Evolutionary conservation across 2,797 vertebrate species (phyloP), one percentile per base, ranked within the genome.

Genomic region (Crocidura indochinensis): DNA sequence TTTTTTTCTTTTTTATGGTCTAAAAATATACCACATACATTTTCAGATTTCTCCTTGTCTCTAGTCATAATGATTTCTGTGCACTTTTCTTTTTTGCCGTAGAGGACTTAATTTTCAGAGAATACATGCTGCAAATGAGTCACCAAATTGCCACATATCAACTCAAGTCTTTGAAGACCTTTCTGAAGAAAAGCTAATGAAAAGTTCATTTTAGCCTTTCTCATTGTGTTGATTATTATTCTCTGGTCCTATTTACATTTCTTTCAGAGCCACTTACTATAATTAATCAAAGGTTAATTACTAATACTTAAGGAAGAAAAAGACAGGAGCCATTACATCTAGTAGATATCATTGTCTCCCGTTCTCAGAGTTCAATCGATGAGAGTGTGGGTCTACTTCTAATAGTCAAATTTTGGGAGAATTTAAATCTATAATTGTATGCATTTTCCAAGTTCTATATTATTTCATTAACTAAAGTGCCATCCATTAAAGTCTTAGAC

Each of bases 141-240:
- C 95, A 96, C 92, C 96, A 95, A 96, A 97, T 97, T 95, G 90
- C 76, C 96, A 93, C 83, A 96, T 87, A 94, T 96, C 88, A 95
- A 89, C 27, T 88, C 68, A 87, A 93, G 82, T 90, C 95, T 95
- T 90, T 91, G 94, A 95, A 94, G 93, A 96, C 92, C 93, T 94
- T 96, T 47, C 78, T 71, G 0, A 53, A 49, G 51, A 94, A 71
- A 88, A 15, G 29, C 17, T 51, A 73, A 79, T 90, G 79, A 10
- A 71, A 2, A 91, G 53, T 44, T 87, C 91, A 67, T 84, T 92
- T 91, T 29, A 85, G 71, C 78, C 29, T 0, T 78, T 92, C 0
- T 0, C 8, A 11, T 17, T 0, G 2, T 10, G 27, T 0, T 65
- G 51, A 38, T n/a, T 72, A 53, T 46, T 89, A 87, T 67, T 86